Evolutionary conservation across 2,797 vertebrate genomes (phyloP).

Genomic region (Trematomus bernacchii): DNA sequence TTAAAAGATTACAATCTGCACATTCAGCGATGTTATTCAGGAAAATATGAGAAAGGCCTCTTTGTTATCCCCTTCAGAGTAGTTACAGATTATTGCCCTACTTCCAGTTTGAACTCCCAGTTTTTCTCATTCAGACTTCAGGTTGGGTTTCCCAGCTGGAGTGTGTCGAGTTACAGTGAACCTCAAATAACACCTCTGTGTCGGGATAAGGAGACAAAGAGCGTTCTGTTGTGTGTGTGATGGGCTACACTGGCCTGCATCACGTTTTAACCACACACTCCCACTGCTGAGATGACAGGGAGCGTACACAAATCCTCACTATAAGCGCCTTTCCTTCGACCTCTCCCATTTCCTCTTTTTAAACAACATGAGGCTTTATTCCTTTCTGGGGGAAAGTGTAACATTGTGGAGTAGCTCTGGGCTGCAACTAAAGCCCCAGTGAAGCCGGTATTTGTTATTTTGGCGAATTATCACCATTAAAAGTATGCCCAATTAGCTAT

Average conservation of each 20-base stretch:
- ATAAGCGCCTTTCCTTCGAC: slow-evolving; percentile 43
- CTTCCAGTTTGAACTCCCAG: slow-evolving; percentile 47
- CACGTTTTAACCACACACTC: slow-evolving; percentile 23
- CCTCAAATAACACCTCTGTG: slow-evolving; percentile 64
- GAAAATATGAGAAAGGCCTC: slow-evolving; percentile 17
- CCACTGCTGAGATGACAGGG: slow-evolving; percentile 57
- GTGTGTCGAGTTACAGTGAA: slow-evolving; percentile 61
- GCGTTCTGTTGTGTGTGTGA: slow-evolving; percentile 65
- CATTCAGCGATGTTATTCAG: slow-evolving; percentile 33
- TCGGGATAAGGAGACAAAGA: slow-evolving; percentile 71
- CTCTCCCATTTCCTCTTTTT: slow-evolving; percentile 45
- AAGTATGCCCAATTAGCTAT: background rate
- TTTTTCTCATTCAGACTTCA: slow-evolving; percentile 36
- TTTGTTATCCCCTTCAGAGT: slow-evolving; percentile 25
- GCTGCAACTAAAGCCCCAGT: background rate
- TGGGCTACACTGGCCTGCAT: slow-evolving; percentile 54
- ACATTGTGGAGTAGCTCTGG: background rate
- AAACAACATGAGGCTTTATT: slow-evolving; percentile 20
- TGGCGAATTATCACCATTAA: background rate
- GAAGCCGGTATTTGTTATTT: background rate
- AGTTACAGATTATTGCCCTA: slow-evolving; percentile 24
- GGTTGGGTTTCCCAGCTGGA: slow-evolving; percentile 66
- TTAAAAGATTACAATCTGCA: slow-evolving; percentile 67
- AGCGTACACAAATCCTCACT: slow-evolving; percentile 30
- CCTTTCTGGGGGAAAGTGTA: background rate